These are phyloP conservation scores for Clinocottus analis DNA, from an alignment of 2,113 vertebrate species.

Conservation along the genomic window DNA sequence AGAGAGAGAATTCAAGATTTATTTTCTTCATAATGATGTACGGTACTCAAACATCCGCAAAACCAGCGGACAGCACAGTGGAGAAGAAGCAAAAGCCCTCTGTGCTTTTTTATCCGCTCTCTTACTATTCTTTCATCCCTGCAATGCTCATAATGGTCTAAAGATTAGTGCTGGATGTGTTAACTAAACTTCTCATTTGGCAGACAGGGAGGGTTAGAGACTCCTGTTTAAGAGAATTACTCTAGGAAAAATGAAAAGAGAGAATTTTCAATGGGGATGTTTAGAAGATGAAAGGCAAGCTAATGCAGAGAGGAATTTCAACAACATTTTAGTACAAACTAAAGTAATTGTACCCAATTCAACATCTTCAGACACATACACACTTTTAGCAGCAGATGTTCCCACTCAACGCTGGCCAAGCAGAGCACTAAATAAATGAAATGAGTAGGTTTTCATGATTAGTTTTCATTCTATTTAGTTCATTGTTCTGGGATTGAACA, in stretches of 20 bases:
- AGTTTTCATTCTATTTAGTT: conserved; percentile 19
- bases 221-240: conserved; percentile 57
- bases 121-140: conserved; percentile 64
- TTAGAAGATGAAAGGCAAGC: conserved; percentile 56
- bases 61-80: conserved; percentile 46
- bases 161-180: conserved; percentile 69
- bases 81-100: conserved; percentile 43
- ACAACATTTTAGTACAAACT: conserved; percentile 44
- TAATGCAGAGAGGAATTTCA: conserved; percentile 57
- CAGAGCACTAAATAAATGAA: not conserved
- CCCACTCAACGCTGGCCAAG: conserved; percentile 1
- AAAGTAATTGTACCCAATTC: conserved; percentile 43
- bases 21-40: conserved; percentile 66
- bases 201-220: conserved; percentile 34
- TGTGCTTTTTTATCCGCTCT: conserved; percentile 54
- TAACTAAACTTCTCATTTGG: conserved; percentile 72
- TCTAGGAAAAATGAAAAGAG: conserved; percentile 59
- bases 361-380: conserved; percentile 30
- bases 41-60: conserved; percentile 58
- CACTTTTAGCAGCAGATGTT: conserved; percentile 37
- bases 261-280: conserved; percentile 64
- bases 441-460: not conserved
- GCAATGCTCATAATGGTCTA: conserved; percentile 64
- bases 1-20: conserved; percentile 41
- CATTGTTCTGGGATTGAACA: conserved; percentile 15